Percentiles rank a stretch among this genome's conserved stretches.
Evolutionary conservation across 2,888 invertebrate genomes (phyloP).

Genomic region (Hoplodrina ambigua): DNA sequence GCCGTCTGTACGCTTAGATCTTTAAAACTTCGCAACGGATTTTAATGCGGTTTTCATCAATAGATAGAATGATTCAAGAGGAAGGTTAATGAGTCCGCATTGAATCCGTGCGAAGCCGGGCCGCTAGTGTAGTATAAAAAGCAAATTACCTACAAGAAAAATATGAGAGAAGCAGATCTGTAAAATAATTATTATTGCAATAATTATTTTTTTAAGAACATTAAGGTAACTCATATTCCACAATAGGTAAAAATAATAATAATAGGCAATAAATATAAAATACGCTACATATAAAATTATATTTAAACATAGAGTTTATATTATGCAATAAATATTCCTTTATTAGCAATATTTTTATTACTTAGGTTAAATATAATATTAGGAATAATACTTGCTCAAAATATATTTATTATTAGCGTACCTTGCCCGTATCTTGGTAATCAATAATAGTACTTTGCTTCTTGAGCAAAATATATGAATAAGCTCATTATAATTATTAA

Average conservation of each 20-base stretch:
- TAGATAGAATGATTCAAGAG: too few species aligned
- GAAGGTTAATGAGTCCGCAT: too few species aligned
- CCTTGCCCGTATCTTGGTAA: constrained; percentile 54
- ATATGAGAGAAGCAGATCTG: neutral
- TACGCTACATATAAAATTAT: constrained; percentile 7
- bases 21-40: too few species aligned
- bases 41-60: too few species aligned
- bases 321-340: constrained; percentile 11
- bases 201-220: constrained; percentile 7
- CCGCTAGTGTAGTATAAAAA: neutral
- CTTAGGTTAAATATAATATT: constrained; percentile 14
- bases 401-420: constrained; percentile 16
- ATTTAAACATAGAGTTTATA: neutral
- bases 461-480: constrained; percentile 36
- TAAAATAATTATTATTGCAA: constrained; percentile 1
- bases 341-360: constrained; percentile 29
- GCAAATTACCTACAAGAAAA: neutral
- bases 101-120: too few species aligned
- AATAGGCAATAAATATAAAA: constrained; percentile 26
- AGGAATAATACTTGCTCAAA: constrained; percentile 29
- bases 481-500: constrained; percentile 37
- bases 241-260: constrained; percentile 31
- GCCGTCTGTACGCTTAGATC: too few species aligned
- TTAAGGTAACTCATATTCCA: constrained; percentile 52
- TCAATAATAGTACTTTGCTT: constrained; percentile 27